Percentiles rank a stretch among this genome's conserved stretches.
Conservation (phyloP, 2,113 vertebrate genomes). For the Ailurus styani region DNA sequence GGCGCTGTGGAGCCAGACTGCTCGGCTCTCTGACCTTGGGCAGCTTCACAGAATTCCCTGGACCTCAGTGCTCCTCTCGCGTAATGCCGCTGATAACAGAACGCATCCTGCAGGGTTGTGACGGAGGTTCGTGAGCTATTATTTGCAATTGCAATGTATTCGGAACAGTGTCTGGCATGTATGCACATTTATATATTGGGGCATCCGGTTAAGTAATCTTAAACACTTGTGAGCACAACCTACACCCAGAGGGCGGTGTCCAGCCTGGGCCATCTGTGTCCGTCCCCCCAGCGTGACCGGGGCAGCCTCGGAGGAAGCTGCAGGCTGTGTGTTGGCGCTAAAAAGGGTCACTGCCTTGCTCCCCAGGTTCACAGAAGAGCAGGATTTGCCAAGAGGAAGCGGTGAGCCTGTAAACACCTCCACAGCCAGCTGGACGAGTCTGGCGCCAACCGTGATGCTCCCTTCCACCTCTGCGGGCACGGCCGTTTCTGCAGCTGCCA, state of each 20-base stretch:
- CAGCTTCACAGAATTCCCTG: not conserved
- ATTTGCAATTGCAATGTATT: not conserved
- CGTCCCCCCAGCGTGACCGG: not conserved
- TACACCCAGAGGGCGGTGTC: not conserved
- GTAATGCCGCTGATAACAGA: not conserved
- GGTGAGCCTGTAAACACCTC: not conserved
- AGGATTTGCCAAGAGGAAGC: not conserved
- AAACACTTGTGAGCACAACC: not conserved
- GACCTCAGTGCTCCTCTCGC: not conserved
- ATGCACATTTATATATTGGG: not conserved
- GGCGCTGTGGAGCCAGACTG: not conserved
- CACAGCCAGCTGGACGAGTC: not conserved
- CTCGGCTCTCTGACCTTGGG: not conserved
- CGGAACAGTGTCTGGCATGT: not conserved
- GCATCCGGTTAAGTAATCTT: not conserved
- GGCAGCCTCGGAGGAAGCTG: not conserved
- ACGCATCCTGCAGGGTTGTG: too few relatives aligned
- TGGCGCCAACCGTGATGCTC: not conserved
- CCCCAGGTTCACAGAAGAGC: not conserved
- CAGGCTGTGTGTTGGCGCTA: not conserved
- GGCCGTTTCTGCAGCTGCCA: not conserved
- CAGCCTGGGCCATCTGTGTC: not conserved
- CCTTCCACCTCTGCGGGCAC: fast-evolving
- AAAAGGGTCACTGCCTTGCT: not conserved
- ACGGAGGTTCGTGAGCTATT: not conserved